Evolutionary conservation across 2,888 invertebrate genomes (phyloP).

Genomic region (Lepetodrilus schrolli): DNA sequence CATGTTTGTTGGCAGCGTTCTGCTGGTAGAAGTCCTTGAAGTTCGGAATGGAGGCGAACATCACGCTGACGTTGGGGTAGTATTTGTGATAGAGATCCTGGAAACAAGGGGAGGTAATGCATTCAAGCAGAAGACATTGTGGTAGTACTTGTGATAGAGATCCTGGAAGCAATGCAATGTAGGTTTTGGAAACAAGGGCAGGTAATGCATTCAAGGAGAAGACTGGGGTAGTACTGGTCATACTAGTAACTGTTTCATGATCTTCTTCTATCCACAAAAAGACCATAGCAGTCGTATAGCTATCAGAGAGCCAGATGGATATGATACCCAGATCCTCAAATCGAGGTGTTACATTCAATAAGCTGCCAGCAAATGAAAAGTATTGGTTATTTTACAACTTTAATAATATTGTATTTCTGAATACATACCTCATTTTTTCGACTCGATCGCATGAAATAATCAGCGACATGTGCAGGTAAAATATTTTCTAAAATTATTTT

Average conservation of each 20-base stretch:
- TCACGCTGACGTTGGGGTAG: slow-evolving; percentile 94
- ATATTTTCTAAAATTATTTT: slow-evolving; percentile 97
- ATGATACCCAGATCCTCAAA: not conserved
- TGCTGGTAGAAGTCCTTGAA: slow-evolving; percentile 98
- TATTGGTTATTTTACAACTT: too few species aligned
- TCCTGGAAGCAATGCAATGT: too few species aligned
- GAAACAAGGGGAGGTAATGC: too few species aligned
- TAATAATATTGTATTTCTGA: not conserved
- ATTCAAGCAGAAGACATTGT: too few species aligned
- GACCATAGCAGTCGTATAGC: not conserved
- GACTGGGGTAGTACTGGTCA: too few species aligned
- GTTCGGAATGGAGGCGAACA: slow-evolving; percentile 99
- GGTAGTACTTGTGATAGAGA: slow-evolving; percentile 94
- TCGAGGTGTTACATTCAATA: not conserved
- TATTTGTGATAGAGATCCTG: slow-evolving; percentile 95
- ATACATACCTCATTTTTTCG: slow-evolving; percentile 71
- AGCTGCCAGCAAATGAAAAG: not conserved
- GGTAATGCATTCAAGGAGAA: too few species aligned
- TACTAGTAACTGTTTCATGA: too few species aligned
- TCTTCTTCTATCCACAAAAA: too few species aligned
- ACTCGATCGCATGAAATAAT: slow-evolving; percentile 87
- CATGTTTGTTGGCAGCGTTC: slow-evolving; percentile 96
- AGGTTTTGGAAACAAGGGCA: too few species aligned
- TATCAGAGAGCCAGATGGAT: not conserved
- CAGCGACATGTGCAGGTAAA: slow-evolving; percentile 95